Percentiles rank a stretch among this genome's conserved stretches.
phyloP scores from a whole-genome alignment of 2,113 vertebrate genomes.

The Sphaerodactylus townsendi region DNA sequence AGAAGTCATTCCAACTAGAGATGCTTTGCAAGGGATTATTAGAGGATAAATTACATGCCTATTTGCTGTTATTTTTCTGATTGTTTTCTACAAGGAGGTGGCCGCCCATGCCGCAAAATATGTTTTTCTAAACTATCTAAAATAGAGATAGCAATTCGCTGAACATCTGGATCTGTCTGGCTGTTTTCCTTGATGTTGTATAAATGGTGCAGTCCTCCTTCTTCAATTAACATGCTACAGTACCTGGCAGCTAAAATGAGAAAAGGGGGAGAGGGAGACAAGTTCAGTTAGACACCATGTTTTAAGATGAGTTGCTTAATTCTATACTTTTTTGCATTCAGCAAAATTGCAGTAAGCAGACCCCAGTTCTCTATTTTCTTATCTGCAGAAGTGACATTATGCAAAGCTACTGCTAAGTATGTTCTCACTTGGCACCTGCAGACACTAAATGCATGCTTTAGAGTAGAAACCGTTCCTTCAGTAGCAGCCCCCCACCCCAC shows the following conservation, averaged over 20 bases:
- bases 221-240: constrained; percentile 98
- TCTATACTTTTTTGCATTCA: background rate
- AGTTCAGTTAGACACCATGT: background rate
- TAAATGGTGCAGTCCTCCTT: constrained; percentile 91
- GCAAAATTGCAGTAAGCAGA: background rate
- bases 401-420: background rate
- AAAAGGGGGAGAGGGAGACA: background rate
- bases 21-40: constrained; percentile 65
- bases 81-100: constrained; percentile 72
- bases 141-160: constrained; percentile 86
- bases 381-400: background rate
- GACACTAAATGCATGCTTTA: background rate
- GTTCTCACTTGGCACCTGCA: background rate
- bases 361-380: background rate
- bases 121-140: constrained; percentile 93
- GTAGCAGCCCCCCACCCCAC: background rate
- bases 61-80: constrained; percentile 55
- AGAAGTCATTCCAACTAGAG: constrained; percentile 67
- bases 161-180: constrained; percentile 89
- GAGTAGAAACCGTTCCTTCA: background rate
- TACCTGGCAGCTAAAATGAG: constrained; percentile 87
- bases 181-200: constrained; percentile 86
- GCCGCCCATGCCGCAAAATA: constrained; percentile 85
- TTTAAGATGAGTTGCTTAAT: background rate
- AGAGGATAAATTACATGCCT: constrained; percentile 58